Conservation (phyloP, 2,113 vertebrate genomes). For the Potamarius usumacintae region DNA sequence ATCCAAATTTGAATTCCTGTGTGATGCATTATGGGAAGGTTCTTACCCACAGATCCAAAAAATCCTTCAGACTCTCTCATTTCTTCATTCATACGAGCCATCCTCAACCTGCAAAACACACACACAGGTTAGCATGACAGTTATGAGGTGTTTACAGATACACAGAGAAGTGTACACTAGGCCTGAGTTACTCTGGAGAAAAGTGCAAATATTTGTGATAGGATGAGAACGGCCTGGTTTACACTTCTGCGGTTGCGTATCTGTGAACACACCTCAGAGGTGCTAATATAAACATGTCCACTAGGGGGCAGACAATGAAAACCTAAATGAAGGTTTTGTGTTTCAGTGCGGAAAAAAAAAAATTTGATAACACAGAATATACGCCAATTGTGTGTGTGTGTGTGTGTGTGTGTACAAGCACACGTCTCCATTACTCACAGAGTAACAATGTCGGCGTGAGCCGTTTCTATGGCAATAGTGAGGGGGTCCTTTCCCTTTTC, state of each 20-base stretch:
- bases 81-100: conserved; percentile 79
- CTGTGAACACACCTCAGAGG: too few relatives aligned
- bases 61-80: conserved; percentile 76
- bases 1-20: background rate
- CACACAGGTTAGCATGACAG: background rate
- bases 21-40: background rate
- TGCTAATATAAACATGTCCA: background rate
- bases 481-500: conserved; percentile 75
- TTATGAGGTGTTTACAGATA: too few relatives aligned
- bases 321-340: background rate
- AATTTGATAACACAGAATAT: background rate
- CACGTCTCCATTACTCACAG: conserved; percentile 64
- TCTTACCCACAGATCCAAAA: conserved; percentile 70
- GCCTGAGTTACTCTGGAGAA: too few relatives aligned
- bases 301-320: background rate
- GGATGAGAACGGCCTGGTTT: background rate
- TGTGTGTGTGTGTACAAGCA: too few relatives aligned
- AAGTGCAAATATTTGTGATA: too few relatives aligned
- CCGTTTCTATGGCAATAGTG: conserved; percentile 74
- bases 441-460: conserved; percentile 77
- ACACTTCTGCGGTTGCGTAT: background rate
- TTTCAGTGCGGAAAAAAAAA: background rate
- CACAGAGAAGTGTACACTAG: too few relatives aligned
- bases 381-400: background rate
- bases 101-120: conserved; percentile 67